Base-by-base conservation (phyloP, 2,888 invertebrate genomes). In the Pachycephus smyrnensis region DNA sequence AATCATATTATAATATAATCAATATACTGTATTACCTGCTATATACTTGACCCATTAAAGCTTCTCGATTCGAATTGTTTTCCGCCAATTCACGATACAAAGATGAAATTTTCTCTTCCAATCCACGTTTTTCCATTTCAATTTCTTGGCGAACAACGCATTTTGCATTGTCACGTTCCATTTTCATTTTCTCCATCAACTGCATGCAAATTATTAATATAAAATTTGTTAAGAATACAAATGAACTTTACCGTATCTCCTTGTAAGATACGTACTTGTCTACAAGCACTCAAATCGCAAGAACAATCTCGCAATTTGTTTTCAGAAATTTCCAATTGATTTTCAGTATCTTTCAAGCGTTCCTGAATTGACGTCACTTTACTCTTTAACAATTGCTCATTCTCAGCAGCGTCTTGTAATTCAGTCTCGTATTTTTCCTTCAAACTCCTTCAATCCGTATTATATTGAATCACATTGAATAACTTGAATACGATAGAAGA, bases 351-450 rank as follows among this genome's bases (percentile, higher is more conserved):
- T 11, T 95, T 92, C 3, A 96, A 89, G 84, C 95, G 94, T 11
- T 94, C 93, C 87, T 96, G 94, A 0, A 94, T 92, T 69, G 95
- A 95, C 75, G 94, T 94, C 85, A 95, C 95, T 84, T 96, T 94
- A 68, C 93, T 93, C 77, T 95, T 94, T 0, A 95, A 92, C 1
- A 95, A 94, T 80, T 93, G 94, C 86, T 96, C 95, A 0, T 94
- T 94, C 81, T 93, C 92, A 77, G 95, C 96, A 75, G 95, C 89
- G 82, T 95, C 94, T 76, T 93, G 92, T 78, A 97, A 89, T 87
- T 97, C 96, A 15, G 93, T 92, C 80, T 96, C 96, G 86, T 95
- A 96, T 88, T 97, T 96, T 80, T 96, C 96, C 86, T 94, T 96
- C 69, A 96, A 92, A 40, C 96, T 93, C 85, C 96, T 96, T 84